Conservation (phyloP, 2,113 vertebrate genomes). For the Nothobranchius kuhntae region DNA sequence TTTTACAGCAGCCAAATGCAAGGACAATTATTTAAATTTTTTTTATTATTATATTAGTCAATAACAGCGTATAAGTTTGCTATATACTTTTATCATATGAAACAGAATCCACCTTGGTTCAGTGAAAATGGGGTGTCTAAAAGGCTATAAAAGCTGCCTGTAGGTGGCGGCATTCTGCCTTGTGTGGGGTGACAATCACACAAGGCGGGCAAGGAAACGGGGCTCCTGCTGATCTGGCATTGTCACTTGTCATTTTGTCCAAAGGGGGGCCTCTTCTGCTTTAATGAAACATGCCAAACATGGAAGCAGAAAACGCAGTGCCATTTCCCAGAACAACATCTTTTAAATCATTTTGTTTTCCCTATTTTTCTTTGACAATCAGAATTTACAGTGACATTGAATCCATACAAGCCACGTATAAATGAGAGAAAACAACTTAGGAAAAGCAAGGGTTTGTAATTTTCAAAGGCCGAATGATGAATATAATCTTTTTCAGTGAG, state of each 20-base stretch:
- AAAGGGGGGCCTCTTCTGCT: not conserved
- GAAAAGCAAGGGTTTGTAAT: slow-evolving; percentile 5
- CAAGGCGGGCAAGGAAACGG: slow-evolving; percentile 33
- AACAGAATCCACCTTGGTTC: slow-evolving; percentile 19
- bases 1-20: slow-evolving; percentile 32
- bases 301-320: slow-evolving; percentile 8
- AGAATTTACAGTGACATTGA: slow-evolving; percentile 12
- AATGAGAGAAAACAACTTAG: slow-evolving; percentile 3
- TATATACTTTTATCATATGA: slow-evolving; percentile 17
- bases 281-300: slow-evolving; percentile 29
- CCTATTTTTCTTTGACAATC: slow-evolving; percentile 15
- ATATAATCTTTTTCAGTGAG: slow-evolving; percentile 16
- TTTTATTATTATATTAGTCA: slow-evolving; percentile 9
- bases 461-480: slow-evolving; percentile 20
- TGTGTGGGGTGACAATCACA: slow-evolving; percentile 35
- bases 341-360: not conserved
- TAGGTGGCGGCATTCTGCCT: slow-evolving; percentile 82
- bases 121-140: slow-evolving; percentile 23
- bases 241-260: slow-evolving; percentile 25
- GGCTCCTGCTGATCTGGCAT: slow-evolving; percentile 41
- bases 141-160: slow-evolving; percentile 64
- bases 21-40: slow-evolving; percentile 9
- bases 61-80: not conserved
- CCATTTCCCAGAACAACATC: slow-evolving; percentile 1
- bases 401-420: not conserved